phyloP scores from a whole-genome alignment of 2,797 vertebrate species.

The Epinephelus awoara region DNA sequence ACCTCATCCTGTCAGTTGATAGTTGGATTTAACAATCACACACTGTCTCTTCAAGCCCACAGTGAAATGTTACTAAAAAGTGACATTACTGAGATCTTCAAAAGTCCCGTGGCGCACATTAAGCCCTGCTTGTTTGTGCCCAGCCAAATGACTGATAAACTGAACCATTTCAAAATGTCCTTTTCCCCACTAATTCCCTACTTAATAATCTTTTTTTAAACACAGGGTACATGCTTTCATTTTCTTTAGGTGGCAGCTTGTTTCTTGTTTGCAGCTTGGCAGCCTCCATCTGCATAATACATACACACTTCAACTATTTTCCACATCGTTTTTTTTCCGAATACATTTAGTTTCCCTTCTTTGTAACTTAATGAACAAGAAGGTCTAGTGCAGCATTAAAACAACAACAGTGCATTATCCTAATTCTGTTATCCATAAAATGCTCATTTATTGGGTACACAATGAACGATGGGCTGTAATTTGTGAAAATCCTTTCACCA shows the following conservation, averaged over 20 bases:
- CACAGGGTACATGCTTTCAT: too few relatives aligned
- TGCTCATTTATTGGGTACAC: slow-evolving; percentile 22
- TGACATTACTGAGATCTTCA: background rate
- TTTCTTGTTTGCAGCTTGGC: too few relatives aligned
- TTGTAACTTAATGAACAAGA: slow-evolving; percentile 6
- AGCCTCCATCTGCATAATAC: background rate
- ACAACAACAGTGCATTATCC: slow-evolving; percentile 15
- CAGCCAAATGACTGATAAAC: background rate
- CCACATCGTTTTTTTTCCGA: background rate
- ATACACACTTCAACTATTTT: background rate
- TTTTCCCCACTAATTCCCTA: background rate
- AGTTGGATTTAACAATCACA: background rate
- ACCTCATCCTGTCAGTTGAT: background rate
- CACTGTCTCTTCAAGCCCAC: background rate
- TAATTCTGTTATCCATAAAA: slow-evolving; percentile 28
- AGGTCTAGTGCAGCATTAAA: background rate
- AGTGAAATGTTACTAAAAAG: background rate
- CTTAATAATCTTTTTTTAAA: background rate
- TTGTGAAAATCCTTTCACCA: slow-evolving; percentile 9
- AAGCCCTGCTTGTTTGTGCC: too few relatives aligned
- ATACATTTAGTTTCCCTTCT: background rate
- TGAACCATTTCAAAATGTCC: background rate
- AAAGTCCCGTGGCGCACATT: too few relatives aligned
- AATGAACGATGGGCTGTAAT: slow-evolving; percentile 17
- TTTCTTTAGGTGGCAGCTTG: background rate